Conservation (phyloP, 2,797 vertebrate genomes). For the Danio jaintianensis region DNA sequence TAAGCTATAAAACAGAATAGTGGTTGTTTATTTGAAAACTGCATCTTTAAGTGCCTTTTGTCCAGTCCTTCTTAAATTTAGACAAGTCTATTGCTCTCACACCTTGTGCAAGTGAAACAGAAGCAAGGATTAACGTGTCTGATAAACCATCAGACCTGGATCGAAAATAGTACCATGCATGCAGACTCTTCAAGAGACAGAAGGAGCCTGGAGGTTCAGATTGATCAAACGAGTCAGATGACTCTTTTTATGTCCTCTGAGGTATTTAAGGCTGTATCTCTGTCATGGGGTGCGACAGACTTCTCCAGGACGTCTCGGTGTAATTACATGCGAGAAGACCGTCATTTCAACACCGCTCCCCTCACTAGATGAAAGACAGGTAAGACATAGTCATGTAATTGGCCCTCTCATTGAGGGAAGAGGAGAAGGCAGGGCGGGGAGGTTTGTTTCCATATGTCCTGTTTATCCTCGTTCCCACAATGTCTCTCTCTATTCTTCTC, state of each 20-base stretch:
- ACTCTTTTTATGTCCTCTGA: constrained; percentile 65
- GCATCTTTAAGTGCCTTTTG: neutral
- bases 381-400: constrained; percentile 82
- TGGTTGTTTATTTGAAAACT: neutral
- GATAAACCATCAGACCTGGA: constrained; percentile 14
- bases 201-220: constrained; percentile 53
- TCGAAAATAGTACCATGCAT: constrained; percentile 20
- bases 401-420: constrained; percentile 69
- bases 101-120: neutral
- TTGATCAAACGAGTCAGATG: constrained; percentile 77
- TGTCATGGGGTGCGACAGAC: constrained; percentile 75
- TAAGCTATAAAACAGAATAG: neutral
- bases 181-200: constrained; percentile 24
- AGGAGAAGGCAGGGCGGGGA: constrained; percentile 65
- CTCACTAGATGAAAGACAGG: constrained; percentile 82
- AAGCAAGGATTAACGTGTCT: constrained; percentile 15
- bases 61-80: neutral
- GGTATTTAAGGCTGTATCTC: constrained; percentile 63
- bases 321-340: constrained; percentile 81
- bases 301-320: constrained; percentile 80
- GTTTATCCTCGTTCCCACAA: constrained; percentile 52
- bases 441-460: constrained; percentile 64
- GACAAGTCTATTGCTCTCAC: neutral
- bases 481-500: constrained; percentile 24
- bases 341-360: constrained; percentile 79